A percentile compares a stretch with the other conserved stretches of the same genome.
These are phyloP conservation scores for Galerucella calmariensis DNA, from an alignment of 2,888 invertebrate species.

Conservation along the genomic window DNA sequence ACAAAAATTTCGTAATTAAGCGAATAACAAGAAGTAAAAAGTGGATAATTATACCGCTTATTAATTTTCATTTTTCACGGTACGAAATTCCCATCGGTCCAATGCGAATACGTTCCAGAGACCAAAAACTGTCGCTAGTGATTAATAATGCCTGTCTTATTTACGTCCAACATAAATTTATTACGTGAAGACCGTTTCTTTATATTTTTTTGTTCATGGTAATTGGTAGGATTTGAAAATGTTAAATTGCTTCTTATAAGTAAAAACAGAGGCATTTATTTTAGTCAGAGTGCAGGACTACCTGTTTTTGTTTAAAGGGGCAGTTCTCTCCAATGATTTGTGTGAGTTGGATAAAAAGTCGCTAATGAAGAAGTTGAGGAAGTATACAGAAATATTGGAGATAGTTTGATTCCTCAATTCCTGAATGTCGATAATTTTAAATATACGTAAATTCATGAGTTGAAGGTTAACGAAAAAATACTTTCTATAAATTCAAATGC, in stretches of 20 bases:
- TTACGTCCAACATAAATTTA: conserved; percentile 39
- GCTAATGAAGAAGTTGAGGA: neutral
- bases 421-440: no score
- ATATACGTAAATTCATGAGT: no score
- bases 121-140: conserved; percentile 34
- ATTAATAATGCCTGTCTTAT: conserved; percentile 40
- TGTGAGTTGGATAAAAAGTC: neutral
- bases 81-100: conserved; percentile 23
- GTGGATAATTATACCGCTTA: conserved; percentile 28
- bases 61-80: conserved; percentile 33
- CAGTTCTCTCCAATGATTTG: conserved; percentile 15
- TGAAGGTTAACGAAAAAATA: no score
- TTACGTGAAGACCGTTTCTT: conserved; percentile 37
- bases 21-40: conserved; percentile 8
- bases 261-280: conserved; percentile 30
- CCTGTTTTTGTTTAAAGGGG: conserved; percentile 24
- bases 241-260: conserved; percentile 30
- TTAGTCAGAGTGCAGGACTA: conserved; percentile 25
- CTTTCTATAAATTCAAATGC: no score
- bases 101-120: conserved; percentile 19
- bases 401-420: no score
- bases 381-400: neutral
- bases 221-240: conserved; percentile 39
- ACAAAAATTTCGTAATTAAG: conserved; percentile 1
- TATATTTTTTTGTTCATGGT: conserved; percentile 42